Percentiles rank a stretch among this genome's conserved stretches.
These are phyloP conservation scores for Dicentrarchus labrax DNA, from an alignment of 2,113 vertebrate genomes.

Conservation along the genomic window DNA sequence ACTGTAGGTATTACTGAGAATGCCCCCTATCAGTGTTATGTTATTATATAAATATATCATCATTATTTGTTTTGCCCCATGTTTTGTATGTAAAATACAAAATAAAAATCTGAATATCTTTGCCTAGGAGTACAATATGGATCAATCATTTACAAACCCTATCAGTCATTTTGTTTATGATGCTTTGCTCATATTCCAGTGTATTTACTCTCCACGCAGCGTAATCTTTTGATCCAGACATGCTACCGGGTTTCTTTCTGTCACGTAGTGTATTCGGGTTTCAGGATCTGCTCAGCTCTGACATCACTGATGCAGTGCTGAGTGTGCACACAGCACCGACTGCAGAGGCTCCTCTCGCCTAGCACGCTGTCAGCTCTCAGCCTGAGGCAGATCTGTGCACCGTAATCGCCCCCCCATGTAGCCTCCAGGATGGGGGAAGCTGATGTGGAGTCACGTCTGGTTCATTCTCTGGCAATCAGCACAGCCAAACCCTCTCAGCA, in stretches of 20 bases:
- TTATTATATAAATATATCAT: no score
- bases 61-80: no score
- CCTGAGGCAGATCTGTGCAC: background rate
- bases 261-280: background rate
- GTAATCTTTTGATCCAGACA: slow-evolving; percentile 27
- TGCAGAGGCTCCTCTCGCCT: slow-evolving; percentile 54
- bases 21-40: no score
- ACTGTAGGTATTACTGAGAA: no score
- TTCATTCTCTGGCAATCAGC: slow-evolving; percentile 29
- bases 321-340: slow-evolving; percentile 20
- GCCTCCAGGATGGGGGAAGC: slow-evolving; percentile 55
- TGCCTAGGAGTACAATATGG: no score
- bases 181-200: background rate
- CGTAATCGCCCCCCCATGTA: slow-evolving; percentile 13
- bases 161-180: background rate
- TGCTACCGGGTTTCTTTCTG: background rate
- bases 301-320: slow-evolving; percentile 75
- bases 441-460: background rate
- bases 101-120: no score
- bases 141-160: no score
- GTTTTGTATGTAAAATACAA: no score
- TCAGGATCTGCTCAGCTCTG: slow-evolving; percentile 56
- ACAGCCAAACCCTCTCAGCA: slow-evolving; percentile 32
- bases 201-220: background rate
- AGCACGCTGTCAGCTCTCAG: slow-evolving; percentile 16